These are phyloP conservation scores for Bathynomus jamesi DNA, from an alignment of 1,140 invertebrate genomes.

Conservation along the genomic window DNA sequence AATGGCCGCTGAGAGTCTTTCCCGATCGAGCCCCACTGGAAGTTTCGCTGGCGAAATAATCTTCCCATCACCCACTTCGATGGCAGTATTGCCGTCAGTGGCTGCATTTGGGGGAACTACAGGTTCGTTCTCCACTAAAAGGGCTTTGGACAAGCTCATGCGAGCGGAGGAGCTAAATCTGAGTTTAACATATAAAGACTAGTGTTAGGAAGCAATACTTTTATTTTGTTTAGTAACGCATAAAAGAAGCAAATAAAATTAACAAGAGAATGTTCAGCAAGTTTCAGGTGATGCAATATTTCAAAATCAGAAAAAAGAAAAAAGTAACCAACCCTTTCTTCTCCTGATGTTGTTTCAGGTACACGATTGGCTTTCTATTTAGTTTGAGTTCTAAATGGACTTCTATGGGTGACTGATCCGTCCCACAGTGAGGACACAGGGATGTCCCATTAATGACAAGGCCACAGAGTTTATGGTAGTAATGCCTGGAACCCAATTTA, in stretches of 20 bases:
- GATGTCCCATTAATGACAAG: conserved; percentile 49
- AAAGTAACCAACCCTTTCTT: conserved; percentile 41
- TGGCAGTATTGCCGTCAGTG: conserved; percentile 6
- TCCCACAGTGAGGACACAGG: conserved; percentile 70
- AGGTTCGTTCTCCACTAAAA: conserved; percentile 8
- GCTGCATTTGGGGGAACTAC: not conserved
- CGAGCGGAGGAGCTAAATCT: conserved; percentile 43
- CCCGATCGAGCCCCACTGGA: conserved; percentile 40
- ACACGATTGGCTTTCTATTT: conserved; percentile 51
- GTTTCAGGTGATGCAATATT: no score
- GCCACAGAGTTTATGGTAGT: conserved; percentile 67
- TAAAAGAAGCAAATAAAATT: no score
- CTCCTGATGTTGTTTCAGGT: conserved; percentile 48
- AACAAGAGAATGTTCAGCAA: not conserved
- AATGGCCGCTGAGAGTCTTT: conserved; percentile 41
- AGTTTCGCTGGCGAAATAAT: conserved; percentile 40
- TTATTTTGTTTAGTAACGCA: no score
- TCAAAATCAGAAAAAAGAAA: not conserved
- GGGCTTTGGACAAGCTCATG: conserved; percentile 39
- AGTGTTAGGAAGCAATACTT: no score
- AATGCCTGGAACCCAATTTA: conserved; percentile 48
- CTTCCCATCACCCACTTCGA: conserved; percentile 39
- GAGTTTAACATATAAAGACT: conserved; percentile 14
- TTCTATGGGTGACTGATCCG: conserved; percentile 50
- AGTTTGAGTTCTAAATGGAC: conserved; percentile 54